Percentiles rank a stretch among this genome's conserved stretches.
These are phyloP conservation scores for Brachypteracias leptosomus DNA, from an alignment of 2,113 vertebrate genomes.

Conservation along the genomic window DNA sequence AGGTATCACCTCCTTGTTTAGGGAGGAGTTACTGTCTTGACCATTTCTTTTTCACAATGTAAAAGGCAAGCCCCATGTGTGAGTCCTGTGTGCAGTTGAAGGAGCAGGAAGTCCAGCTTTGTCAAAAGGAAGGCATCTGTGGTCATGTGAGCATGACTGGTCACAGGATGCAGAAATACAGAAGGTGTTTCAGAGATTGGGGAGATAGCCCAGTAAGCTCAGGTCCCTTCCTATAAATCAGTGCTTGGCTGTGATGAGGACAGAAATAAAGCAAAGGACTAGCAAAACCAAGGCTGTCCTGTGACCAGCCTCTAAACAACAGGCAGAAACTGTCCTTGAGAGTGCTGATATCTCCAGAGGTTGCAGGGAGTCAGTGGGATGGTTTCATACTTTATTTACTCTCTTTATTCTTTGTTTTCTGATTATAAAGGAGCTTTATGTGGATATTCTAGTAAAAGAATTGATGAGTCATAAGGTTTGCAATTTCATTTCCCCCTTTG, in stretches of 20 bases:
- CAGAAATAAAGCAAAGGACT: background rate
- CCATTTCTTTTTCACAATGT: background rate
- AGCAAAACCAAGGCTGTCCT: background rate
- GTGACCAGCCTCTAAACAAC: background rate
- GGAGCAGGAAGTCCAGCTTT: background rate
- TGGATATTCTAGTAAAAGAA: background rate
- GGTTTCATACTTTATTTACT: background rate
- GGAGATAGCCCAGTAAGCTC: background rate
- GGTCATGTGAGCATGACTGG: rapidly evolving
- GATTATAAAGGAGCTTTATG: background rate
- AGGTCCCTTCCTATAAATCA: background rate
- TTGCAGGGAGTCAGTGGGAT: background rate
- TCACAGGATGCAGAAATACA: background rate
- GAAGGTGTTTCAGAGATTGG: background rate
- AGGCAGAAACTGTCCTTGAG: background rate
- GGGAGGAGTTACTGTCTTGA: background rate
- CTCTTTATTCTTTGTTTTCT: background rate
- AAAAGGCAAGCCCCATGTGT: background rate
- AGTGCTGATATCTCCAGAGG: background rate
- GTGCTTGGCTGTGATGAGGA: background rate
- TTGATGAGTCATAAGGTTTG: background rate
- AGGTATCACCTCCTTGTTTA: background rate
- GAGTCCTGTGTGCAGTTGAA: background rate
- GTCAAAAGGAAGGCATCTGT: background rate
- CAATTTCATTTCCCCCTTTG: background rate